Evolutionary conservation across 1,140 invertebrate genomes (phyloP).

Genomic region (Drosophila gunungcola): DNA sequence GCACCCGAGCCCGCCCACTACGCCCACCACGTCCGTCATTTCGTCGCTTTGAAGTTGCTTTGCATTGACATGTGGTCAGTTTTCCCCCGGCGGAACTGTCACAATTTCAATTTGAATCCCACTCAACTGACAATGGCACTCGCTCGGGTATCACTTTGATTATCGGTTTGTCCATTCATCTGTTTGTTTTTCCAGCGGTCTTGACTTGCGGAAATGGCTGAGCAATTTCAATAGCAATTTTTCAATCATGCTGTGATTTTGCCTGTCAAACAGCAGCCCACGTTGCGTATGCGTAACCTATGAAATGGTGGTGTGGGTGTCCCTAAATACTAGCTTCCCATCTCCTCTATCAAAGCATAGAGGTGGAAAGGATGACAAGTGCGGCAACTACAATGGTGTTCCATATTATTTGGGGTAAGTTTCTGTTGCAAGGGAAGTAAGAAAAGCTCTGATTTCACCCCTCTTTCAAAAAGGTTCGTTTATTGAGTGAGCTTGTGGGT

Average conservation of each 20-base stretch:
- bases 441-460: conserved; percentile 20
- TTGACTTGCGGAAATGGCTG: conserved; percentile 36
- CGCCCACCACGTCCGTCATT: conserved; percentile 43
- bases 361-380: background rate
- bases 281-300: conserved; percentile 47
- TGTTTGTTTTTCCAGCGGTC: conserved; percentile 16
- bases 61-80: conserved; percentile 78
- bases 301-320: background rate
- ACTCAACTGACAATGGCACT: conserved; percentile 30
- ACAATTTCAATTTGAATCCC: conserved; percentile 47
- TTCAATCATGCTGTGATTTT: conserved; percentile 60
- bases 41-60: conserved; percentile 73
- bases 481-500: conserved; percentile 8
- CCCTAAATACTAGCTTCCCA: background rate
- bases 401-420: background rate
- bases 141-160: conserved; percentile 25
- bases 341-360: background rate
- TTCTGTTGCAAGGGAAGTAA: background rate
- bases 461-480: conserved; percentile 23
- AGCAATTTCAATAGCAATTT: conserved; percentile 63
- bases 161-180: conserved; percentile 39
- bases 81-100: conserved; percentile 58
- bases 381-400: background rate
- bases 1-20: background rate
- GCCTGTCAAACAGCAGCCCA: conserved; percentile 20